Conservation (phyloP, 1,140 invertebrate genomes). For the Macrotrachela quadricornifera region DNA sequence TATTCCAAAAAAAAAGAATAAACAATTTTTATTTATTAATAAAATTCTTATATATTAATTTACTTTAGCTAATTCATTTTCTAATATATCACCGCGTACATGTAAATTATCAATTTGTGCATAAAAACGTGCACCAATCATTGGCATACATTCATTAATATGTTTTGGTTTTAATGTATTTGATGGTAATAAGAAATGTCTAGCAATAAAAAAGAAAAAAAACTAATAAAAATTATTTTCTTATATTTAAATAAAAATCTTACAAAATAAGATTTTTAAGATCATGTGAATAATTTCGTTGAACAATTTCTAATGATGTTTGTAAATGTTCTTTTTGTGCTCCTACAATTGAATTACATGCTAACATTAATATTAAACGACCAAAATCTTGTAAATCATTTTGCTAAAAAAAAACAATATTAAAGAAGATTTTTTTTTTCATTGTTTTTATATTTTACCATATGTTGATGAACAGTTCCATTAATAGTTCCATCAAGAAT, state of each 20-base stretch:
- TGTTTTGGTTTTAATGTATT: constrained; percentile 43
- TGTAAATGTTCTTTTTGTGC: constrained; percentile 53
- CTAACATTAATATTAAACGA: constrained; percentile 66
- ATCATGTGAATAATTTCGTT: constrained; percentile 65
- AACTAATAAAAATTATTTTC: no score
- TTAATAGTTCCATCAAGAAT: constrained; percentile 52
- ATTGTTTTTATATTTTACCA: constrained; percentile 14
- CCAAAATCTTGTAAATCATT: constrained; percentile 76
- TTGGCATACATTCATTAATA: constrained; percentile 90
- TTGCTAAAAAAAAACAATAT: constrained; percentile 36
- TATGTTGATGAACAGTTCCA: constrained; percentile 46
- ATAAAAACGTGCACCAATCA: constrained; percentile 92
- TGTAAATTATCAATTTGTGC: constrained; percentile 74
- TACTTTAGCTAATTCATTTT: constrained; percentile 59
- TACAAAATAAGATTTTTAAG: constrained; percentile 78
- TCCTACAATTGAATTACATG: constrained; percentile 65
- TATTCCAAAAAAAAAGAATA: no score
- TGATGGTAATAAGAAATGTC: constrained; percentile 42
- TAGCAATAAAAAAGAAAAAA: background rate
- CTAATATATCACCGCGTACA: constrained; percentile 58
- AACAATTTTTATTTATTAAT: no score
- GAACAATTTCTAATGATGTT: constrained; percentile 64
- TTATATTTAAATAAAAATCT: constrained; percentile 23
- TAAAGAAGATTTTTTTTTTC: background rate
- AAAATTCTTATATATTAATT: no score